Evolutionary conservation across 2,113 vertebrate genomes (phyloP).

Genomic region (Chionomys nivalis): DNA sequence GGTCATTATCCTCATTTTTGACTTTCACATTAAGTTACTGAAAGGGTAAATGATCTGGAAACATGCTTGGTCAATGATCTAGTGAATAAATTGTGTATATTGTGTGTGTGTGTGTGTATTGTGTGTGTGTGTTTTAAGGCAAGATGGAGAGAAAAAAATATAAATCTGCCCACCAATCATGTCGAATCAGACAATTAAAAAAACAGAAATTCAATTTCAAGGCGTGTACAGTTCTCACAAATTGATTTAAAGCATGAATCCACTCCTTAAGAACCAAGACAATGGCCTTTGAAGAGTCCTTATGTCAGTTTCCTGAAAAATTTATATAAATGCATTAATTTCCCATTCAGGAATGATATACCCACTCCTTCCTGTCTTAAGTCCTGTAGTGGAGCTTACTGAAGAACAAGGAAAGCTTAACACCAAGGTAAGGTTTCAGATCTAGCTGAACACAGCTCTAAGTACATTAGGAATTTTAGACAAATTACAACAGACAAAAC

Average conservation of each 20-base stretch:
- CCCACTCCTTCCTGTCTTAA: background rate
- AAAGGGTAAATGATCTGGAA: constrained; percentile 1
- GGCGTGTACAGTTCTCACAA: background rate
- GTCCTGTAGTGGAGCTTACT: background rate
- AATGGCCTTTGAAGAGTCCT: background rate
- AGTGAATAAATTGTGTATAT: background rate
- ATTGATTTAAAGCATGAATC: background rate
- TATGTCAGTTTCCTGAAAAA: background rate
- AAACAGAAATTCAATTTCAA: constrained; percentile 39
- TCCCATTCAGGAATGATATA: background rate
- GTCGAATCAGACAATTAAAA: constrained; percentile 6
- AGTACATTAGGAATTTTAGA: constrained; percentile 45
- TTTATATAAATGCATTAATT: background rate
- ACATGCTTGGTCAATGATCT: background rate
- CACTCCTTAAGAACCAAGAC: background rate
- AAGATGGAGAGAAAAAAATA: background rate
- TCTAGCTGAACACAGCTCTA: background rate
- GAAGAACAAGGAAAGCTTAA: background rate
- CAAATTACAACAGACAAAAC: background rate
- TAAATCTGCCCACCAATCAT: background rate
- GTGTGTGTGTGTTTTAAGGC: background rate
- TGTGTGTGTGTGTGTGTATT: too few species aligned
- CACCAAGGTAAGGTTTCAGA: background rate
- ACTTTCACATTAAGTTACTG: constrained; percentile 39
- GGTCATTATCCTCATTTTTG: constrained; percentile 30